Evolutionary conservation across 2,888 invertebrate genomes (phyloP).

Genomic region (Heliconius aoede): DNA sequence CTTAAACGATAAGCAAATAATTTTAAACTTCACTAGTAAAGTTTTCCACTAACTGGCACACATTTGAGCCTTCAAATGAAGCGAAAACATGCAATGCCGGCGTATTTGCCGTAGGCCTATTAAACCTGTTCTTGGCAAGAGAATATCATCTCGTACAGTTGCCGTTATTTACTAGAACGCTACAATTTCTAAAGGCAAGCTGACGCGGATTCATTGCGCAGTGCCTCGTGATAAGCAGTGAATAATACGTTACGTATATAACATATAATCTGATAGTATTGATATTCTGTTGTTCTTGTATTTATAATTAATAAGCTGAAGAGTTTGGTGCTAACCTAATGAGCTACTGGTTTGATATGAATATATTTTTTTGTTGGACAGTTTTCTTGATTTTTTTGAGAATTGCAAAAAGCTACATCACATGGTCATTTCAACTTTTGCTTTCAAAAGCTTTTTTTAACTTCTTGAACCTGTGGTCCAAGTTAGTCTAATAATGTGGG

Average conservation of each 20-base stretch:
- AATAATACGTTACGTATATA: constrained; percentile 12
- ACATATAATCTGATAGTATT: neutral
- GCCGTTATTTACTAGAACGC: constrained; percentile 18
- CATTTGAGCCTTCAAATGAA: constrained; percentile 20
- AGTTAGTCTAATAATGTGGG: no score
- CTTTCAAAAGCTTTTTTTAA: no score
- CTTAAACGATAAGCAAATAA: neutral
- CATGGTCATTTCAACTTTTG: no score
- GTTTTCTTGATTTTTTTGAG: no score
- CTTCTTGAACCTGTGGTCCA: no score
- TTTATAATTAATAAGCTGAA: no score
- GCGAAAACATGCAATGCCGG: constrained; percentile 11
- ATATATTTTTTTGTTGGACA: no score
- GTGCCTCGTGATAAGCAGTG: constrained; percentile 18
- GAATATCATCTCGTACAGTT: constrained; percentile 25
- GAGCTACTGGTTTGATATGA: no score
- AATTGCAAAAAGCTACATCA: no score
- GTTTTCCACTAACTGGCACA: constrained; percentile 5
- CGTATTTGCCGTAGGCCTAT: constrained; percentile 23
- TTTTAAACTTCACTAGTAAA: neutral
- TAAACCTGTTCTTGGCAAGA: constrained; percentile 25
- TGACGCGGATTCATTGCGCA: constrained; percentile 22
- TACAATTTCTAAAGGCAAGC: constrained; percentile 22
- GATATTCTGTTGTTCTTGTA: neutral
- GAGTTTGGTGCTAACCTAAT: no score